These are phyloP conservation scores for Lepilemur ruficaudatus DNA, from an alignment of 2,797 vertebrate species.

Conservation along the genomic window DNA sequence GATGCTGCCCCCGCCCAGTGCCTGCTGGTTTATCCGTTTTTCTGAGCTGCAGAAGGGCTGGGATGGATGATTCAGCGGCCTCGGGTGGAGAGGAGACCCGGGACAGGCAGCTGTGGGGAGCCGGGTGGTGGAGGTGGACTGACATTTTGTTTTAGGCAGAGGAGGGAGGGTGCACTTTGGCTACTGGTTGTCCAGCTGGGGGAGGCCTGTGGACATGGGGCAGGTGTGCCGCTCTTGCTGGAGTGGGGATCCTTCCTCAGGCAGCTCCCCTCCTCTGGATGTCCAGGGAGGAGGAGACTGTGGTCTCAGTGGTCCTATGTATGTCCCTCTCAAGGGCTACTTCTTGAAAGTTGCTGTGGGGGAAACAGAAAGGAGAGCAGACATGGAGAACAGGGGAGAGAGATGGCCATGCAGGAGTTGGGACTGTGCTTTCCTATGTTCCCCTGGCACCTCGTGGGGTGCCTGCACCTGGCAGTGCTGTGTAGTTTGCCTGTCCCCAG, in stretches of 20 bases:
- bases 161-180: not conserved
- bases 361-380: not conserved
- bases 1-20: slow-evolving; percentile 68
- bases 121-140: not conserved
- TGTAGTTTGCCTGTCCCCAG: not conserved
- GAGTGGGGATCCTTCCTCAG: not conserved
- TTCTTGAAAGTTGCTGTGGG: not conserved
- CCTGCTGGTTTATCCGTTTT: slow-evolving; percentile 60
- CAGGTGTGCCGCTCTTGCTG: not conserved
- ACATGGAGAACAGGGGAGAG: not conserved
- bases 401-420: not conserved
- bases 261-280: not conserved
- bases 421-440: not conserved
- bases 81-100: not conserved
- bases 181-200: not conserved
- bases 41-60: slow-evolving; percentile 55
- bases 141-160: not conserved
- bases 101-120: slow-evolving; percentile 7
- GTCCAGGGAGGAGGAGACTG: not conserved
- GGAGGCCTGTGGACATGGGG: not conserved
- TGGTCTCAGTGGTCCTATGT: not conserved
- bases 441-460: not conserved
- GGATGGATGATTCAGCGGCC: slow-evolving; percentile 69
- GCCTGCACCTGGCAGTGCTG: not conserved
- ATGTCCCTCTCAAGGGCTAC: not conserved